Percentiles rank a stretch among this genome's conserved stretches.
phyloP scores from a whole-genome alignment of 2,888 invertebrate species.

The Epirrita christyi region DNA sequence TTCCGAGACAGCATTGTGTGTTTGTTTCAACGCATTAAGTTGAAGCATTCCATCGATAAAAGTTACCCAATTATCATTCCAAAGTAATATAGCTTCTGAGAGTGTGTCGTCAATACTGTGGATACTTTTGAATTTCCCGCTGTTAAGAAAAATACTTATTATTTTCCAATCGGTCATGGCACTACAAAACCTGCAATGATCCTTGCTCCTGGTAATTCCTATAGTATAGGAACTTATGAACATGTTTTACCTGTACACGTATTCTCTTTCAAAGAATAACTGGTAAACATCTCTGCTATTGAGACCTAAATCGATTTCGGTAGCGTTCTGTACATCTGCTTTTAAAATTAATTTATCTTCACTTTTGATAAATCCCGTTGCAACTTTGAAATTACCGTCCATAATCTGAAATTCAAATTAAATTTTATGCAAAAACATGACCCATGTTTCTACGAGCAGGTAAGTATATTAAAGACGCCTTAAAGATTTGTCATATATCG shows the following conservation, averaged over 20 bases:
- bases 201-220: too few relatives aligned
- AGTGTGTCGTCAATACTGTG: slow-evolving; percentile 36
- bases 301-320: slow-evolving; percentile 2
- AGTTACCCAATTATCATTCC: too few relatives aligned
- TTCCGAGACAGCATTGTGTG: slow-evolving; percentile 84
- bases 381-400: slow-evolving; percentile 20
- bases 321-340: background rate
- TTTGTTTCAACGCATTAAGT: slow-evolving; percentile 86
- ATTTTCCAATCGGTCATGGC: too few relatives aligned
- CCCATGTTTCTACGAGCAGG: too few relatives aligned
- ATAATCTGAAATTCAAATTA: slow-evolving; percentile 13
- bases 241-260: slow-evolving; percentile 23
- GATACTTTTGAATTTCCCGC: slow-evolving; percentile 54
- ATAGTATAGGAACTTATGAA: too few relatives aligned
- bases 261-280: slow-evolving; percentile 24
- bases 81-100: slow-evolving; percentile 68
- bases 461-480: too few relatives aligned
- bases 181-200: background rate
- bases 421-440: too few relatives aligned
- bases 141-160: slow-evolving; percentile 31
- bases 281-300: slow-evolving; percentile 20
- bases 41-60: too few relatives aligned
- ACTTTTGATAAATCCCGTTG: slow-evolving; percentile 21
- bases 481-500: too few relatives aligned
- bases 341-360: background rate